These are phyloP conservation scores for Bothrops jararaca DNA, from an alignment of 2,113 vertebrate genomes.

Conservation along the genomic window DNA sequence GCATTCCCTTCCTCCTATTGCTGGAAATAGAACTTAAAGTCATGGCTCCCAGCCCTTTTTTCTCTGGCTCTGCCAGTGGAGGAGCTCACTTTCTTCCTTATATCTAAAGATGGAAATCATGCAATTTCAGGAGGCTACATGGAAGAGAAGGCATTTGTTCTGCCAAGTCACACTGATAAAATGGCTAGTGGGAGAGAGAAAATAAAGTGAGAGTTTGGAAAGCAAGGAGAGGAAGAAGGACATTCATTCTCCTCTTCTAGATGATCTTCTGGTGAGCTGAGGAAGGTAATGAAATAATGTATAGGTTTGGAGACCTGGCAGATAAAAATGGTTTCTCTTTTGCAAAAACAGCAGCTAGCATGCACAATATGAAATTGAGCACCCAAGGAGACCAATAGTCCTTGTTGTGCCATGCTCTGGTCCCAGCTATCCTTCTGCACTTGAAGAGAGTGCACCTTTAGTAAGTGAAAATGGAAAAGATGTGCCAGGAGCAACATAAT, in stretches of 20 bases:
- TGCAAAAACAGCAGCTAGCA: constrained; percentile 15
- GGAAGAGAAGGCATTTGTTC: background rate
- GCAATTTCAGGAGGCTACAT: background rate
- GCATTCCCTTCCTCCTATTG: background rate
- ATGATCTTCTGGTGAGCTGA: background rate
- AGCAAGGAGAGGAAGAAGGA: too few species aligned
- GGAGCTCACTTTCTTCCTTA: background rate
- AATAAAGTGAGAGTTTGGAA: background rate
- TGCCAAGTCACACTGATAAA: background rate
- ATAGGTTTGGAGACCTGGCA: background rate
- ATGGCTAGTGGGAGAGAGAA: background rate
- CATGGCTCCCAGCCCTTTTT: background rate
- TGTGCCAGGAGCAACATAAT: background rate
- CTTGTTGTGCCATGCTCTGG: background rate
- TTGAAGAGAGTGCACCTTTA: background rate
- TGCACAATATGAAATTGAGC: background rate
- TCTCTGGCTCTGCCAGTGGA: background rate
- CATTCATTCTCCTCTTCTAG: background rate
- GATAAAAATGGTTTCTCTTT: background rate
- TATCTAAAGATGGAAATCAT: background rate
- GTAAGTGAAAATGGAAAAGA: background rate
- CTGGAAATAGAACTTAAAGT: background rate
- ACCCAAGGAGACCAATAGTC: background rate
- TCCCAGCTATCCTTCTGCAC: background rate
- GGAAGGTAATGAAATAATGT: background rate